Evolutionary conservation across 2,113 vertebrate species (phyloP), one percentile per base, ranked within the genome.

Genomic region (Oxygymnocypris stewartii): DNA sequence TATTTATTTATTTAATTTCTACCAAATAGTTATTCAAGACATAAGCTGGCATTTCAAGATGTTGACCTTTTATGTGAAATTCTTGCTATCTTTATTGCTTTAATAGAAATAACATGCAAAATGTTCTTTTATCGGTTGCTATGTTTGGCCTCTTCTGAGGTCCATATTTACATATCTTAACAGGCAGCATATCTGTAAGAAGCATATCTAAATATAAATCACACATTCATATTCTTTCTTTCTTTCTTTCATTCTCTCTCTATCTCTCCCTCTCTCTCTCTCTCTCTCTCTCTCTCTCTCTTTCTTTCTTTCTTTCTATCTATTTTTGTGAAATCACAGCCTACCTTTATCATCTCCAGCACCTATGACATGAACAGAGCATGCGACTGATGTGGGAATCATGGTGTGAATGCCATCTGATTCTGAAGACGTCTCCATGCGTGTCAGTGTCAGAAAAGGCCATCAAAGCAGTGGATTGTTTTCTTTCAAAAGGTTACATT

Each of bases 331-430:
- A 80, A 63, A 63, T 40, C 37, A n/a, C 73, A 75, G 73, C 12
- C 73, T 61, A 65, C 79, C 59, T 81, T 81, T 65, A 44, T 42
- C 79, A 47, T 65, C 59, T 47, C 23, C 40, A 44, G 23, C 4
- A 12, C 12, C 20, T 65, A 61, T 61, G 37, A 40, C 78, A 81
- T 65, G 79, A 44, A 28, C 61, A 11, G 61, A 81, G 40, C 59
- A 47, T 20, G 59, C 4, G 87, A 88, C 86, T 88, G 93, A 94
- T 92, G 90, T 88, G 49, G 89, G 92, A 82, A 91, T 93, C 90
- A 88, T 85, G 85, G 87, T 87, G 86, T 93, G 93, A 94, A 94
- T 93, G 92, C 92, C 94, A 94, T 93, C 93, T 94, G 92, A 93
- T 94, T 93, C 90, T 75, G 81, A 84, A 87, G 89, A 93, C 84